phyloP scores from a whole-genome alignment of 2,797 vertebrate species.

The Phataginus tetradactyla region DNA sequence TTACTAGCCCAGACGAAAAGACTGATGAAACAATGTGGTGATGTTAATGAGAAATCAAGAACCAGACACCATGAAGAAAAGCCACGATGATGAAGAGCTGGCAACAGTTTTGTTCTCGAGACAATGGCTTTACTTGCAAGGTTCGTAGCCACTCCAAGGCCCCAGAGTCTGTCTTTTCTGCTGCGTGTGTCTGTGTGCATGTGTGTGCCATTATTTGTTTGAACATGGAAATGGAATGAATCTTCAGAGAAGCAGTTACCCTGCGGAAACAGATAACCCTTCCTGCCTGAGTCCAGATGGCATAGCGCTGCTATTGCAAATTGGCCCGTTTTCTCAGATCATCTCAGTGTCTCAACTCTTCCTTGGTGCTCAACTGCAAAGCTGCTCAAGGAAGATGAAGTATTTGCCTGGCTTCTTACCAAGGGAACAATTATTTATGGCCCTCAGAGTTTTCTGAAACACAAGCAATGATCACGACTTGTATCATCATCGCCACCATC shows the following conservation, averaged over 20 bases:
- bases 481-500: neutral
- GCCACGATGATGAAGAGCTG: neutral
- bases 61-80: neutral
- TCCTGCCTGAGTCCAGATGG: neutral
- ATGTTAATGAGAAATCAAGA: neutral
- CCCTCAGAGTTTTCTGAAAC: conserved; percentile 36
- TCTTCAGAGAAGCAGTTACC: neutral
- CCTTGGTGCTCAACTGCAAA: conserved; percentile 10
- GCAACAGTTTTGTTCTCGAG: neutral
- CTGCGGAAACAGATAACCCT: neutral
- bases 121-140: neutral
- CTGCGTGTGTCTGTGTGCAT: neutral
- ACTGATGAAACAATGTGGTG: neutral
- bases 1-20: neutral
- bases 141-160: neutral
- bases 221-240: neutral
- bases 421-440: neutral
- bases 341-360: neutral
- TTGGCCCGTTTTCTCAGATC: neutral
- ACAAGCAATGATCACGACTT: neutral
- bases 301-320: neutral
- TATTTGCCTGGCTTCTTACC: neutral
- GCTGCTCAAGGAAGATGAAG: neutral
- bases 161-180: neutral
- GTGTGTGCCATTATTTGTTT: conserved; percentile 19